A percentile compares a stretch with the other conserved stretches of the same genome.
Evolutionary conservation across 2,113 vertebrate species (phyloP).

Genomic region (Puffinus mauretanicus): DNA sequence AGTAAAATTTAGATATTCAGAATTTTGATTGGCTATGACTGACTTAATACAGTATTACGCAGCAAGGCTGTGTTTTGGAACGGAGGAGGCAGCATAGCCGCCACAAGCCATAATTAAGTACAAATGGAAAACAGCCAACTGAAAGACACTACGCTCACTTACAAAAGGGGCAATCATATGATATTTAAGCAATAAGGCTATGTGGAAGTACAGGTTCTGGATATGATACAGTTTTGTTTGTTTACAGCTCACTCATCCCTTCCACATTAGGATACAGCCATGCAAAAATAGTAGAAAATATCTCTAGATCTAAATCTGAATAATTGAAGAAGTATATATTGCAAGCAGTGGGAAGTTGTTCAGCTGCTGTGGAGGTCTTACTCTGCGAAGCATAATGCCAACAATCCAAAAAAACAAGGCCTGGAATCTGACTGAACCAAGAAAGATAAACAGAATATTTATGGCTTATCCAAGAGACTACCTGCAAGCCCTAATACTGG

Average conservation of each 20-base stretch:
- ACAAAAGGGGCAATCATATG: neutral
- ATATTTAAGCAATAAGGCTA: conserved; percentile 15
- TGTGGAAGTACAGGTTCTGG: conserved; percentile 23
- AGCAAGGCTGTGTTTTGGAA: neutral
- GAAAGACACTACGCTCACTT: neutral
- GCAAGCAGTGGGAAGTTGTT: neutral
- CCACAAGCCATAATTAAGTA: neutral
- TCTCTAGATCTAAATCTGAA: conserved; percentile 17
- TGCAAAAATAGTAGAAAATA: conserved; percentile 16
- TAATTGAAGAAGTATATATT: neutral
- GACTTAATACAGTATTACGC: neutral
- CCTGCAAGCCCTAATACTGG: neutral
- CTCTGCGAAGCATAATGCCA: neutral
- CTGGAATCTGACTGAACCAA: neutral
- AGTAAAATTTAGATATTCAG: neutral
- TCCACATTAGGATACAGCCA: conserved; percentile 1
- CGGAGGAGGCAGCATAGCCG: neutral
- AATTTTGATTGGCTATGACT: neutral
- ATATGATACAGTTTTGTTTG: conserved; percentile 11
- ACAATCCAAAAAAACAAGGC: neutral
- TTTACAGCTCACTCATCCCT: conserved; percentile 31
- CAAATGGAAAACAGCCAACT: neutral
- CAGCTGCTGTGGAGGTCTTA: neutral
- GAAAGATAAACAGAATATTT: neutral
- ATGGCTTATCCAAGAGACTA: neutral